phyloP scores from a whole-genome alignment of 2,797 vertebrate genomes.

The Ptychobarbus kaznakovi region DNA sequence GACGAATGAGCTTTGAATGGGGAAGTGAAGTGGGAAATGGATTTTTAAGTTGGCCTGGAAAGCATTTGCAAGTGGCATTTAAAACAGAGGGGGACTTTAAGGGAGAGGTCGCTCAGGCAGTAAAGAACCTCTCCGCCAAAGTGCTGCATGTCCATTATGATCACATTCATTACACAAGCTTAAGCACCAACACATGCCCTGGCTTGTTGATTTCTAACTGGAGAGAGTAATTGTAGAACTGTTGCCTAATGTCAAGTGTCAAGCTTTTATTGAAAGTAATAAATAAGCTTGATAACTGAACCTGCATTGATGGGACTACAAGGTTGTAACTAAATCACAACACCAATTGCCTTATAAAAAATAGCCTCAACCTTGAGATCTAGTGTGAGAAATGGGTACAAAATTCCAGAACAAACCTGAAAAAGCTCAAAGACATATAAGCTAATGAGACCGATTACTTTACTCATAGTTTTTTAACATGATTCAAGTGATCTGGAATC shows the following conservation, averaged over 20 bases:
- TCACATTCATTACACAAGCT: constrained; percentile 60
- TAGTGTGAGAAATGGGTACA: background rate
- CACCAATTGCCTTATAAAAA: constrained; percentile 46
- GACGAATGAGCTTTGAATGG: constrained; percentile 69
- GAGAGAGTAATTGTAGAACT: constrained; percentile 52
- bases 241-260: constrained; percentile 55
- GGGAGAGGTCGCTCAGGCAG: constrained; percentile 50
- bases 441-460: background rate
- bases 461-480: background rate
- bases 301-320: constrained; percentile 20
- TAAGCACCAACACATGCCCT: constrained; percentile 46
- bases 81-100: constrained; percentile 59
- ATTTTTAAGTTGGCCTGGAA: constrained; percentile 71
- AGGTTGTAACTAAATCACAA: constrained; percentile 52
- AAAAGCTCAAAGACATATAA: background rate
- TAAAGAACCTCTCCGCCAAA: constrained; percentile 49
- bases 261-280: constrained; percentile 51
- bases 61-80: constrained; percentile 71
- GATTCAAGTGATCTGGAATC: background rate
- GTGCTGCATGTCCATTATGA: constrained; percentile 55
- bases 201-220: constrained; percentile 55
- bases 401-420: constrained; percentile 1
- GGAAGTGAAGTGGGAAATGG: constrained; percentile 72
- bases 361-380: constrained; percentile 41
- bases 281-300: constrained; percentile 58